A percentile compares a stretch with the other conserved stretches of the same genome.
Conservation (phyloP, 2,113 vertebrate species). For the crab-eating macaque (Macaca fascicularis) region DNA sequence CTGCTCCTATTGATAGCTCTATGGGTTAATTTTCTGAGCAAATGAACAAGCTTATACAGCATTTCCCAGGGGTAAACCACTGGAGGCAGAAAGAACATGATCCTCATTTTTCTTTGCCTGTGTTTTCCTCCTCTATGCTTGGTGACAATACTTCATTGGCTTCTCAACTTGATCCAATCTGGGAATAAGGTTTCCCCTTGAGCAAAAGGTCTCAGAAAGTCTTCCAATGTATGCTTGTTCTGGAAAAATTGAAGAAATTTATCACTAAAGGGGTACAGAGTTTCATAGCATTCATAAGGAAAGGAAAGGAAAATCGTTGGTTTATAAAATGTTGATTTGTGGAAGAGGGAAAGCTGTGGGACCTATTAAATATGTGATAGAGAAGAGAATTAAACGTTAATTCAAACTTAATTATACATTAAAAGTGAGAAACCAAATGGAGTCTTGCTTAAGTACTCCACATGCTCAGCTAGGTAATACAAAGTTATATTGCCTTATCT, state of each 20-base stretch:
- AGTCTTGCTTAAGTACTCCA: neutral
- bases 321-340: neutral
- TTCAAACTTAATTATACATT: slow-evolving; percentile 21
- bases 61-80: neutral
- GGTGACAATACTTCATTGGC: neutral
- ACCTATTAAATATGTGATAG: neutral
- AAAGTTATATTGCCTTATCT: neutral
- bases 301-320: neutral
- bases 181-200: neutral
- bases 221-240: fast-evolving
- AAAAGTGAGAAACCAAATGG: neutral
- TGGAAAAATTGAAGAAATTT: neutral
- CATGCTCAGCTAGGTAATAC: neutral
- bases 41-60: neutral
- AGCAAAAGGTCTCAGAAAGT: neutral
- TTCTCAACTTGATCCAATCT: neutral
- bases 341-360: neutral
- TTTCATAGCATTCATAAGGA: neutral
- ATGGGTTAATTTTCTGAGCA: neutral
- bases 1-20: neutral
- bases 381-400: neutral
- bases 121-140: neutral
- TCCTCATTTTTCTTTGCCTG: neutral
- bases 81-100: neutral
- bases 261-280: neutral